A percentile compares a stretch with the other conserved stretches of the same genome.
Evolutionary conservation across 2,113 vertebrate genomes (phyloP).

Genomic region (Melanerpes aurifrons): DNA sequence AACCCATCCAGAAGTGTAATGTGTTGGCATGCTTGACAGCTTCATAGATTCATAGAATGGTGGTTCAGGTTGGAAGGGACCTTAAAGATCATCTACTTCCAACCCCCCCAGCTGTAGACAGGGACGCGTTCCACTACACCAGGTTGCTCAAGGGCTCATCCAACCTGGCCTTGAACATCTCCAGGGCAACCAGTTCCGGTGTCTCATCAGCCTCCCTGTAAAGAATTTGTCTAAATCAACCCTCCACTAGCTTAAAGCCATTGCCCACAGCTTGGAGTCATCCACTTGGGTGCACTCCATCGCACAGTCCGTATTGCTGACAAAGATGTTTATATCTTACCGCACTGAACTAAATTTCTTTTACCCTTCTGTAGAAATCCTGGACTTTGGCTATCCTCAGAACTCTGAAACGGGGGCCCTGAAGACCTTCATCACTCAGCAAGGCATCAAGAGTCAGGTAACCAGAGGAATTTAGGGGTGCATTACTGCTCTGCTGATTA

Average conservation of each 20-base stretch:
- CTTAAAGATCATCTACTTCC: too few relatives aligned
- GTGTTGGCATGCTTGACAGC: background rate
- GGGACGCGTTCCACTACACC: too few relatives aligned
- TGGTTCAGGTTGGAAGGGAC: background rate
- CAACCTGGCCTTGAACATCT: too few relatives aligned
- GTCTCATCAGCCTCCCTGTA: too few relatives aligned
- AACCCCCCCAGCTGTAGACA: too few relatives aligned
- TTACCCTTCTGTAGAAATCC: constrained; percentile 86
- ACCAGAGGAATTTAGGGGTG: background rate
- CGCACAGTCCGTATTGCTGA: too few relatives aligned
- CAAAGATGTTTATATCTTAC: background rate
- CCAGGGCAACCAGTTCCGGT: too few relatives aligned
- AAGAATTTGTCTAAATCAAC: too few relatives aligned
- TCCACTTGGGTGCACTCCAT: too few relatives aligned
- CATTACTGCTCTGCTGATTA: background rate
- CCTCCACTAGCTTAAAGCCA: too few relatives aligned
- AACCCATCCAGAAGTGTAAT: fast-evolving
- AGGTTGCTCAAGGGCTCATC: too few relatives aligned
- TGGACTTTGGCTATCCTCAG: constrained; percentile 99
- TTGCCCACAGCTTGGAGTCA: too few relatives aligned
- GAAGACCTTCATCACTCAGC: constrained; percentile 99
- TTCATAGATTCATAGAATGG: background rate
- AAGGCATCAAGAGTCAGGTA: constrained; percentile 99
- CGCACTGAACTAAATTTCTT: constrained; percentile 36
- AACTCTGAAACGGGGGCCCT: constrained; percentile 98